A percentile compares a stretch with the other conserved stretches of the same genome.
Evolutionary conservation across 2,888 invertebrate species (phyloP).

Genomic region (Oxyscelio sp.): DNA sequence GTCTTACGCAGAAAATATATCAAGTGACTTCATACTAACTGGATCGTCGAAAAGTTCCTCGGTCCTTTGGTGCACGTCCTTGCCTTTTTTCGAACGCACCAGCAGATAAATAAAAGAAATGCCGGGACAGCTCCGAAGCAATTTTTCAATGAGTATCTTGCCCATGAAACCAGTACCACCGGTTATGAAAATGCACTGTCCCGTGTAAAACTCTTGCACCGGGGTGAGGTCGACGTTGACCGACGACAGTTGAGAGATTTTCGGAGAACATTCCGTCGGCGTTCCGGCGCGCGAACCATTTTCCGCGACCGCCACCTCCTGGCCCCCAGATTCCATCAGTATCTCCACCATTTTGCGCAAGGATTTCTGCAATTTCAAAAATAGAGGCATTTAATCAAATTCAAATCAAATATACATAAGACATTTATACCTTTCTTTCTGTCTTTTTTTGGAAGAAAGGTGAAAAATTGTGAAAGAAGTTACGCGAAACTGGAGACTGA

Average conservation of each 20-base stretch:
- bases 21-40: constrained; percentile 79
- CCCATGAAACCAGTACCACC: constrained; percentile 92
- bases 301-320: constrained; percentile 84
- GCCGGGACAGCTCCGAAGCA: constrained; percentile 91
- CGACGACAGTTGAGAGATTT: constrained; percentile 67
- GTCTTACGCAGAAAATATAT: too few relatives aligned
- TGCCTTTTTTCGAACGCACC: constrained; percentile 90
- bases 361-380: constrained; percentile 45
- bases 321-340: constrained; percentile 85
- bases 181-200: constrained; percentile 90
- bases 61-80: constrained; percentile 89
- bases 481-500: too few relatives aligned
- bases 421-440: too few relatives aligned
- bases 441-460: too few relatives aligned
- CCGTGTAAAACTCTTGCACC: constrained; percentile 89
- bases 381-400: too few relatives aligned
- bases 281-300: constrained; percentile 80
- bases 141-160: constrained; percentile 92
- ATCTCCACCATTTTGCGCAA: constrained; percentile 85
- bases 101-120: constrained; percentile 90
- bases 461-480: too few relatives aligned
- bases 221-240: constrained; percentile 80
- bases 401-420: too few relatives aligned
- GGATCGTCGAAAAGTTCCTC: constrained; percentile 89
- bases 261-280: constrained; percentile 80